Base-by-base conservation (phyloP, 2,888 invertebrate genomes). In the Cyclophora punctaria region DNA sequence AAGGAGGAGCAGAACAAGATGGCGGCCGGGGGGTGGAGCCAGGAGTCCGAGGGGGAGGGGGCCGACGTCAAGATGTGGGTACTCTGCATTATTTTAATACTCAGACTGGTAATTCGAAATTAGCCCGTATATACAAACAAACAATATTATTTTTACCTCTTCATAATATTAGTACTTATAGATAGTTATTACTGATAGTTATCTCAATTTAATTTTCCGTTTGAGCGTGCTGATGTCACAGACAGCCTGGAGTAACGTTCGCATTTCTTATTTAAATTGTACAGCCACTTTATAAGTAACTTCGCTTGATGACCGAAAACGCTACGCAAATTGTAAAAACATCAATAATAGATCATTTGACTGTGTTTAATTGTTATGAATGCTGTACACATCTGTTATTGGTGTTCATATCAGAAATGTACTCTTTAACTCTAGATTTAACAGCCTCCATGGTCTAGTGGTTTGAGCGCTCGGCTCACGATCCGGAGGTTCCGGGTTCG, bases 1-100 rank as follows among this genome's bases (percentile, higher is more conserved):
- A 71, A 71, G 42, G 50, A 57, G 0, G 83, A 80, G 67, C 82
- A 79, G 64, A 59, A 74, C 0, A 82, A 81, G 62, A 53, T 80
- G 3, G 77, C 75, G 60, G 80, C 78, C 49, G 88, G 85, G 52
- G 78, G 80, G 0, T 88, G 88, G 87, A 86, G 86, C 49, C 83
- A 86, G 62, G 88, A 87, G 64, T 84, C 84, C 0, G 86, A 87
- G 20, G 42, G 78, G 0, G 83, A 84, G 2, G 80, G 79, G 3
- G 79, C 76, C 7, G 41, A 49, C 0, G 75, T 73, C 0, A 83
- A 81, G 52, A 71, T 62, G 83, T 84, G 43, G 46, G 20, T 20
- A 20, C 20, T 20, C 2, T 37, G 37, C 1, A 2, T 37, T 1
- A 37, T 37, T 37, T 37, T 37, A 5, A 37, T 37, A 37, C 58